phyloP scores from a whole-genome alignment of 2,797 vertebrate species.

The Mormyrus proboscirostris region DNA sequence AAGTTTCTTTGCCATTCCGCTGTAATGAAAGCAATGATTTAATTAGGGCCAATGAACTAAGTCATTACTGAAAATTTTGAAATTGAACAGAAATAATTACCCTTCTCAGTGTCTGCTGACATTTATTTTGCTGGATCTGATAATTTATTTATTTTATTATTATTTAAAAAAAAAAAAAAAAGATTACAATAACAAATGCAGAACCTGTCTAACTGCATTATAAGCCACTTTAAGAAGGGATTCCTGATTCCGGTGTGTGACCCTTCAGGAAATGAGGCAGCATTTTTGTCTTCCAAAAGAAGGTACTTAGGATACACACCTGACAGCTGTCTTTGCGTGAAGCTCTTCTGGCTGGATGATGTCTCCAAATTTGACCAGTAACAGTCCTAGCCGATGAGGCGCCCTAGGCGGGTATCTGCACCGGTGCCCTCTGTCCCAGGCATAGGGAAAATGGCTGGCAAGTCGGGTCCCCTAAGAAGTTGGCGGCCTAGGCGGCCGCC shows the following conservation, averaged over 20 bases:
- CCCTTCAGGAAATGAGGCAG: background rate
- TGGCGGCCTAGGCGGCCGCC: too few relatives aligned
- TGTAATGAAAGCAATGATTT: background rate
- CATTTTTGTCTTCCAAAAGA: background rate
- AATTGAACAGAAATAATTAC: background rate
- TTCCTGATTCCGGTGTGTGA: background rate
- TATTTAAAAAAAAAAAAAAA: background rate
- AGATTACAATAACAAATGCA: background rate
- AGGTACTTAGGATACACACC: background rate
- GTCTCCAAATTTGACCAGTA: background rate
- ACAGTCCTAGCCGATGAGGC: too few relatives aligned
- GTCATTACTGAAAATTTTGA: background rate
- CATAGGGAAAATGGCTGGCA: too few relatives aligned
- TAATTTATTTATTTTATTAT: too few relatives aligned
- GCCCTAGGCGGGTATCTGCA: too few relatives aligned
- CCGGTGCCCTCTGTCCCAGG: too few relatives aligned
- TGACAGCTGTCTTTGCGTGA: background rate
- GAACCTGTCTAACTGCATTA: background rate
- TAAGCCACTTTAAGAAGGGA: background rate
- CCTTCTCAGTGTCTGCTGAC: background rate
- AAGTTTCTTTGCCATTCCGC: background rate
- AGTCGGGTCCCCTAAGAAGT: too few relatives aligned
- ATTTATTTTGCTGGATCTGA: too few relatives aligned
- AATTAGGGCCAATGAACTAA: background rate
- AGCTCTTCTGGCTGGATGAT: background rate